Percentiles rank a stretch among this genome's conserved stretches.
phyloP scores from a whole-genome alignment of 2,113 vertebrate genomes.

The Macroglossus sobrinus region DNA sequence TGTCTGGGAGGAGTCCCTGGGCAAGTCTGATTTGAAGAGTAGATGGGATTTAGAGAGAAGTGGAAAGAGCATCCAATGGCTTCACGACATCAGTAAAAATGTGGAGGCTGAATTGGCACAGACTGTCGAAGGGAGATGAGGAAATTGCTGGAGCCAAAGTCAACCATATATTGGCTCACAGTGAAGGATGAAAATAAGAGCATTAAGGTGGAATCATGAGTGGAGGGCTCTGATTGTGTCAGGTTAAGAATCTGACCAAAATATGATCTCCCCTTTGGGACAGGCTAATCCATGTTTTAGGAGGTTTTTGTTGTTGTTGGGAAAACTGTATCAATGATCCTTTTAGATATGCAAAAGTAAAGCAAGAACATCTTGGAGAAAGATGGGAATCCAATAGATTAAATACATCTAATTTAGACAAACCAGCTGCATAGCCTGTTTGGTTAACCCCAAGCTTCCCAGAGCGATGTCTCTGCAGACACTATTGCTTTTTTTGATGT shows the following conservation, averaged over 20 bases:
- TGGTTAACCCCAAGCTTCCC: background rate
- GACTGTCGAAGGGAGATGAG: background rate
- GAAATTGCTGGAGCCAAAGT: background rate
- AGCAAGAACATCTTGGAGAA: background rate
- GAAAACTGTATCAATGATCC: background rate
- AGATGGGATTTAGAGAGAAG: background rate
- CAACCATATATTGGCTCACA: background rate
- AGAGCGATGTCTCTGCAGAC: background rate
- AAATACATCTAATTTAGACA: background rate
- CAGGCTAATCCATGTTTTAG: background rate
- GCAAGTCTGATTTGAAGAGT: background rate
- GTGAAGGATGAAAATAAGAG: background rate
- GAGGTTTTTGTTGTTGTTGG: background rate
- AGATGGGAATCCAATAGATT: background rate
- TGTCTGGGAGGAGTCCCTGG: background rate
- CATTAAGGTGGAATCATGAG: background rate
- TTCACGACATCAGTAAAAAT: slow-evolving; percentile 3
- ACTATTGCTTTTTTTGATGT: background rate
- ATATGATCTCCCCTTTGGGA: background rate
- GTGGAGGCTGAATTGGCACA: background rate
- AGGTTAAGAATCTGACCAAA: background rate
- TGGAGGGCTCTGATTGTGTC: background rate
- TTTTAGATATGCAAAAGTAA: background rate
- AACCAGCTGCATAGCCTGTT: background rate
- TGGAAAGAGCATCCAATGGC: background rate